Conservation (phyloP, 2,888 invertebrate species). For the Temnothorax unifasciatus region DNA sequence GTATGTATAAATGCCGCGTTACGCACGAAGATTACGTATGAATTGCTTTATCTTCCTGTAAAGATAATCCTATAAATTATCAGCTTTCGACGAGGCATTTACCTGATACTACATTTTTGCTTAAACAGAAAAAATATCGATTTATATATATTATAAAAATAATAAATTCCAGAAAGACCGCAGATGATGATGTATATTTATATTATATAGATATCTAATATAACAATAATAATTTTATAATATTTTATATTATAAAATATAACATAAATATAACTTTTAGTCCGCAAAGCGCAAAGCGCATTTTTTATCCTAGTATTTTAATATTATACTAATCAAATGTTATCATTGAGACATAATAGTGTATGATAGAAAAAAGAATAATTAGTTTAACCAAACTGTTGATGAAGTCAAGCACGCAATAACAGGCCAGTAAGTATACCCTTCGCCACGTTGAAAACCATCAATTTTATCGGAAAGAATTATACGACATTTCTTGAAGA, state of each 20-base stretch:
- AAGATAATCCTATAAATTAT: slow-evolving; percentile 12
- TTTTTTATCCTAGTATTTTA: neutral
- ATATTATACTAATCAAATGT: neutral
- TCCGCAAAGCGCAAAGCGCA: neutral
- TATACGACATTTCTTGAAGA: neutral
- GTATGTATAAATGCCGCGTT: slow-evolving; percentile 2
- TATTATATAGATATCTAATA: neutral
- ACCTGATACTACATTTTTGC: neutral
- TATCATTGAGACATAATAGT: neutral
- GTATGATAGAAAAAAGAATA: neutral
- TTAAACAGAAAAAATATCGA: neutral
- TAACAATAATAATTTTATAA: neutral
- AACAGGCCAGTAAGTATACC: neutral
- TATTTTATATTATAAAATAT: neutral
- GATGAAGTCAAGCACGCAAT: neutral
- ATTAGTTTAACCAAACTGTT: neutral
- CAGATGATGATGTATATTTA: neutral
- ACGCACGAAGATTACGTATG: neutral
- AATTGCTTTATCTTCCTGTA: slow-evolving; percentile 8
- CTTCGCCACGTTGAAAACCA: neutral
- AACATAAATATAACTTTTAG: neutral
- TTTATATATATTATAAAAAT: neutral
- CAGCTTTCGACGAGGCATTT: neutral
- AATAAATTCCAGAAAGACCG: neutral
- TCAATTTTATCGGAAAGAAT: neutral